These are phyloP conservation scores for Rafetus swinhoei DNA, from an alignment of 2,113 vertebrate species.

Conservation along the genomic window DNA sequence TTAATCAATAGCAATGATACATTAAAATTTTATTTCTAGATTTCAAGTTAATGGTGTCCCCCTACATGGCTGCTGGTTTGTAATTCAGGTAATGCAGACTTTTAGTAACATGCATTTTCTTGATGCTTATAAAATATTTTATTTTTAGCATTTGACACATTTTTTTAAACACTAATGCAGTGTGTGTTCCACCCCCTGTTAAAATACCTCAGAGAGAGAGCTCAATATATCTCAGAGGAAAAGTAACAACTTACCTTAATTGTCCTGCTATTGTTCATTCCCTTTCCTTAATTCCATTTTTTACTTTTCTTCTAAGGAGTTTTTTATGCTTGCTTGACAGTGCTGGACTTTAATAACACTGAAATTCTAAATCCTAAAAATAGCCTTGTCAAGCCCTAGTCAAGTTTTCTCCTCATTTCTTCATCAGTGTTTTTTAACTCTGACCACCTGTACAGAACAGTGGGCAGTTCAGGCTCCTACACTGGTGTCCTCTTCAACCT, in stretches of 20 bases:
- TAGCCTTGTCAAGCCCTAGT: accelerated
- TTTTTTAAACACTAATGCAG: neutral
- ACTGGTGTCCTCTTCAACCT: neutral
- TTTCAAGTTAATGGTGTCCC: neutral
- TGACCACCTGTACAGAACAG: accelerated
- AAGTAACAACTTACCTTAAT: slow-evolving; percentile 24
- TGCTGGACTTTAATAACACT: neutral
- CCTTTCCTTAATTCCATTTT: neutral
- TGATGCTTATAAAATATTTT: slow-evolving; percentile 6
- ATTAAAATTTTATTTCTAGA: neutral
- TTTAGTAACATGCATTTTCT: slow-evolving; percentile 21
- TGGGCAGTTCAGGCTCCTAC: neutral
- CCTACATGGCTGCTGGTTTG: slow-evolving; percentile 13
- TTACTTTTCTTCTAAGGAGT: neutral
- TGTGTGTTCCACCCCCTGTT: neutral
- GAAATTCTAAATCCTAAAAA: neutral
- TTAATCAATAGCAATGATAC: neutral
- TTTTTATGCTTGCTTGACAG: neutral
- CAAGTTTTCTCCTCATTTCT: neutral
- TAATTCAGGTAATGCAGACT: slow-evolving; percentile 1
- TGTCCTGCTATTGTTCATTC: slow-evolving; percentile 1
- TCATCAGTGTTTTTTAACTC: neutral
- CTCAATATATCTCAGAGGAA: neutral
- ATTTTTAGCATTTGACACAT: neutral
- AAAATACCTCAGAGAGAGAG: neutral